Base-by-base conservation (phyloP, 2,797 vertebrate genomes). In the Chelmon rostratus region DNA sequence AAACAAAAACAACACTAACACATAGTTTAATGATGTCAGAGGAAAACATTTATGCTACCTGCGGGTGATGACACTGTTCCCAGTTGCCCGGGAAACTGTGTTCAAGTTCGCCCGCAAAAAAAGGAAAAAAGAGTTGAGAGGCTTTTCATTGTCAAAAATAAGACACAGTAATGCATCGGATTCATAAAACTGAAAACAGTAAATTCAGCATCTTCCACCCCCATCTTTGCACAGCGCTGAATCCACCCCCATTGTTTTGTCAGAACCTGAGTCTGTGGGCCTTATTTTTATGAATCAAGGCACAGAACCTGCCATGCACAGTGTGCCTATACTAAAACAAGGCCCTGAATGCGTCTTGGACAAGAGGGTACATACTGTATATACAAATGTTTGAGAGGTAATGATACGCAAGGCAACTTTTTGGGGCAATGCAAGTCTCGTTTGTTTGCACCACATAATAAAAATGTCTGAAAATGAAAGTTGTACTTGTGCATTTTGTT, bases 1-100 rank as follows among this genome's bases (percentile, higher is more conserved):
- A 62, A 74, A 82, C 40, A 69, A 37, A 69, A 69, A 69, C 23
- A 28, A 52, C 49, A 50, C n/a, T 23, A 90, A 89, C 50, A 87
- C 40, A 66, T 57, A 35, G 69, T 47, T 76, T 67, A 76, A 72
- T 70, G 68, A 81, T 86, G 68, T 66, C 62, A 77, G 83, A 82
- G 80, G 35, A 89, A 89, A 83, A 93, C 81, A 83, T 79, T 73
- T 64, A 90, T 93, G 93, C 93, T 94, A 94, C 94, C 77, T 42
- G 81, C 61, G 6, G 85, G 64, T 54, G 53, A 53, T 64, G 16
- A 80, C 76, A 79, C 58, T 10, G 42, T 69, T 85, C 42, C 78
- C 63, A n/a, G 71, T 84, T 84, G 54, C 49, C 70, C 54, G 10
- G 79, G 84, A 73, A 91, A 83, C 66, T 0, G 19, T 54, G 67